Base-by-base conservation (phyloP, 2,113 vertebrate species). In the Anguilla rostrata region DNA sequence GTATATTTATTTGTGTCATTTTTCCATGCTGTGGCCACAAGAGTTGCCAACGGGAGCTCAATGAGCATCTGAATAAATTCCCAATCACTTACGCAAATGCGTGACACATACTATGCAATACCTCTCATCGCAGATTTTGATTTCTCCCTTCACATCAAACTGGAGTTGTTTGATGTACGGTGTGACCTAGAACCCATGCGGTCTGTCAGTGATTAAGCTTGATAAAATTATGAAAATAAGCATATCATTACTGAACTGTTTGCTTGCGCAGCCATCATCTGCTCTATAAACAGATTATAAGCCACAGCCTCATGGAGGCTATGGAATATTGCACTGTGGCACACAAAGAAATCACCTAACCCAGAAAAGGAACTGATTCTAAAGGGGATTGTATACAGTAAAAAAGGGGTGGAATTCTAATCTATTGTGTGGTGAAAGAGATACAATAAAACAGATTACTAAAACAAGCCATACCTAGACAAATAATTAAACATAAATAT, bases 281-380 rank as follows among this genome's bases (percentile, higher is more conserved):
- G 71, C 71, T 34, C 26, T 34, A 71, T 71, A 75, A 75, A 75
- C 71, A 75, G 71, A 75, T 75, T 75, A 75, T 75, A 75, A 11
- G 26, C n/a, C 71, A 75, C 20, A 75, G 71, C 71, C 71, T 75
- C n/a, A 75, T 75, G 26, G 71, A n/a, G 71, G 11, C 71, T 75
- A 26, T 71, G 63, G 63, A 71, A 71, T 75, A 75, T 75, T 75
- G n/a, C 71, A 75, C 34, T 75, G 34, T 8, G 71, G 71, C 71
- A 75, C 9, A 75, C 71, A 75, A 5, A 75, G 71, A 75, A 75
- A n/a, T 1, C 71, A 75, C 71, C 71, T 34, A n/a, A 34, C 71
- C 71, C n/a, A n/a, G 71, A 34, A n/a, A 75, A 12, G 29, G 34
- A 34, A 75, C n/a, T 75, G 71, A 75, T 34, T 75, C 71, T n/a